Conservation (phyloP, 2,113 vertebrate species). For the Gallinago undulata region DNA sequence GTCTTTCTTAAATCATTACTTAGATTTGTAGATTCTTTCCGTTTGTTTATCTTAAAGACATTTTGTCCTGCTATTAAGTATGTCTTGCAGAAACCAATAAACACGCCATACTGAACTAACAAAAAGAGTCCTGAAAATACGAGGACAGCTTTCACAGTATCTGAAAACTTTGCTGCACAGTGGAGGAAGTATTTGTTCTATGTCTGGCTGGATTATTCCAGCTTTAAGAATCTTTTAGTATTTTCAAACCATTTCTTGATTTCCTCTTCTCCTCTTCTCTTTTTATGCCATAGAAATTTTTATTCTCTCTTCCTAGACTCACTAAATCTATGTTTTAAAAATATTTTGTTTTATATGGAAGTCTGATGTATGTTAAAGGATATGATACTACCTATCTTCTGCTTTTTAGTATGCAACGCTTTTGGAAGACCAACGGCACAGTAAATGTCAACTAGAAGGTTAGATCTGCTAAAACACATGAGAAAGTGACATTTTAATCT, state of each 20-base stretch:
- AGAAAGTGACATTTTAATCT: not conserved
- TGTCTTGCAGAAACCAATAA: constrained; percentile 3
- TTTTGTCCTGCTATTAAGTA: not conserved
- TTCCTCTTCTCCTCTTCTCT: not conserved
- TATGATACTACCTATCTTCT: not conserved
- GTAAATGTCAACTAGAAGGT: not conserved
- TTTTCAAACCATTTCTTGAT: not conserved
- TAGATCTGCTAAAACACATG: not conserved
- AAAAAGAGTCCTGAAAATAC: not conserved
- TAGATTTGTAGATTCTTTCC: not conserved
- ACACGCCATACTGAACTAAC: not conserved
- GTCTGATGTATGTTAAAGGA: not conserved
- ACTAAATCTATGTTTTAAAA: not conserved
- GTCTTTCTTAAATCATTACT: not conserved
- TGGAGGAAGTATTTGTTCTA: not conserved
- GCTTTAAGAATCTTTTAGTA: not conserved
- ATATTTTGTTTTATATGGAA: not conserved
- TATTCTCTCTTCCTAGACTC: not conserved
- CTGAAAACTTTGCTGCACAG: not conserved
- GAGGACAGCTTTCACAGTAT: not conserved
- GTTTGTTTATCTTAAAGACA: not conserved
- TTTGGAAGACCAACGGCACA: not conserved
- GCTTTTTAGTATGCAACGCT: not conserved
- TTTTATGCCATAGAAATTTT: not conserved
- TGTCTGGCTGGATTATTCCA: not conserved